Percentiles rank a stretch among this genome's conserved stretches.
Conservation (phyloP, 2,113 vertebrate species). For the Lepus americanus region DNA sequence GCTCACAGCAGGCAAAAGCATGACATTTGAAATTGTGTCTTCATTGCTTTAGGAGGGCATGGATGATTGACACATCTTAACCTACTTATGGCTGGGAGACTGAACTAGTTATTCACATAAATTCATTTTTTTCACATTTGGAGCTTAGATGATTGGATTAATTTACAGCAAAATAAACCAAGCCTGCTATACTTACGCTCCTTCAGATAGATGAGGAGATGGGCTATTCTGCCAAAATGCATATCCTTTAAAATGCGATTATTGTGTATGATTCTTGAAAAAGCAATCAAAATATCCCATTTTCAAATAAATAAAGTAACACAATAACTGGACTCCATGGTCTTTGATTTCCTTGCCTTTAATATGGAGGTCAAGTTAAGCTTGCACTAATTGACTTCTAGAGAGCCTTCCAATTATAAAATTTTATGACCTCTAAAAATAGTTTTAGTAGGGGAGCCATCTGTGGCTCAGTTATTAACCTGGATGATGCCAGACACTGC, state of each 20-base stretch:
- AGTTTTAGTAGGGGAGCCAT: not conserved
- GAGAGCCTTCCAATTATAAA: not conserved
- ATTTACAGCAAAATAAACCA: constrained; percentile 67
- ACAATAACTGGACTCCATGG: not conserved
- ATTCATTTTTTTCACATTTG: constrained; percentile 27
- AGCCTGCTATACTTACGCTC: not conserved
- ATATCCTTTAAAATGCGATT: constrained; percentile 38
- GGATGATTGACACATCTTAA: constrained; percentile 58
- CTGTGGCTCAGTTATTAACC: not conserved
- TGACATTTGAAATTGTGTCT: constrained; percentile 63
- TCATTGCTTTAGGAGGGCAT: constrained; percentile 51
- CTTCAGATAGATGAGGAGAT: not conserved
- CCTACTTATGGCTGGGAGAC: constrained; percentile 45
- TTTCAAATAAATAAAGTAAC: constrained; percentile 56
- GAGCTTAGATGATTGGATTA: constrained; percentile 70
- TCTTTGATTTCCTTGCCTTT: constrained; percentile 36
- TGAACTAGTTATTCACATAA: constrained; percentile 36
- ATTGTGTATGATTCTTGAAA: constrained; percentile 40
- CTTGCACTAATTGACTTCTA: constrained; percentile 12
- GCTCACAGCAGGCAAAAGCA: constrained; percentile 51
- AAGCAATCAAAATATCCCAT: constrained; percentile 26
- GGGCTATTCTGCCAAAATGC: constrained; percentile 56
- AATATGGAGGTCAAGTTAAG: constrained; percentile 32
- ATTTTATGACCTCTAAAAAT: constrained; percentile 47
- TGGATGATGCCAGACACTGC: not conserved